Percentiles rank a stretch among this genome's conserved stretches.
Conservation (phyloP, 2,113 vertebrate genomes). For the Taxidea taxus region DNA sequence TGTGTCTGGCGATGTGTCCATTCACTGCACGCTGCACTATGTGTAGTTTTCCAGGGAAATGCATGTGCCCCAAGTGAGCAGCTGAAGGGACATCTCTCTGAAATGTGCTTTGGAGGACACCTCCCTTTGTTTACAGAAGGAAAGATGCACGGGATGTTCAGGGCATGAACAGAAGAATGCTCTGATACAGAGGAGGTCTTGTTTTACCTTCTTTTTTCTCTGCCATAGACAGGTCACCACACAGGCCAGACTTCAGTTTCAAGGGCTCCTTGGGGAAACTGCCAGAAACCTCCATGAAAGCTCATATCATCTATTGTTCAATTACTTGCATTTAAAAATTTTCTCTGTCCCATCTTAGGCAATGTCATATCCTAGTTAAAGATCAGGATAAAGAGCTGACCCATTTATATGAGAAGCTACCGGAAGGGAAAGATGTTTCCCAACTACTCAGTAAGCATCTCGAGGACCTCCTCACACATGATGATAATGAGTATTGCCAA, state of each 20-base stretch:
- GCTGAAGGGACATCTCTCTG: neutral
- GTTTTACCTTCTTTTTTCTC: neutral
- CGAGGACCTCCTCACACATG: constrained; percentile 88
- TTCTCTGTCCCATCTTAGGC: constrained; percentile 69
- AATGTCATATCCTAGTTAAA: constrained; percentile 87
- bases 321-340: neutral
- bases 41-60: rapidly evolving
- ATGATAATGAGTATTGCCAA: constrained; percentile 88
- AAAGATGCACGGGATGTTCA: neutral
- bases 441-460: constrained; percentile 87
- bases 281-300: neutral
- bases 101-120: too few relatives aligned
- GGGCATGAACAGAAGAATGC: neutral
- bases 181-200: neutral
- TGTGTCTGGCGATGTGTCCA: rapidly evolving
- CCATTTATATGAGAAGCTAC: constrained; percentile 74
- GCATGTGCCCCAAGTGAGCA: rapidly evolving
- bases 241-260: neutral
- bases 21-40: rapidly evolving
- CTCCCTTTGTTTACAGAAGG: neutral
- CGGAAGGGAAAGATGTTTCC: constrained; percentile 80
- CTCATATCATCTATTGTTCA: too few relatives aligned
- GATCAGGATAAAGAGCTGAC: constrained; percentile 90
- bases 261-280: too few relatives aligned
- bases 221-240: too few relatives aligned